Conservation (phyloP, 2,888 invertebrate genomes). For the Drosophila monieri region DNA sequence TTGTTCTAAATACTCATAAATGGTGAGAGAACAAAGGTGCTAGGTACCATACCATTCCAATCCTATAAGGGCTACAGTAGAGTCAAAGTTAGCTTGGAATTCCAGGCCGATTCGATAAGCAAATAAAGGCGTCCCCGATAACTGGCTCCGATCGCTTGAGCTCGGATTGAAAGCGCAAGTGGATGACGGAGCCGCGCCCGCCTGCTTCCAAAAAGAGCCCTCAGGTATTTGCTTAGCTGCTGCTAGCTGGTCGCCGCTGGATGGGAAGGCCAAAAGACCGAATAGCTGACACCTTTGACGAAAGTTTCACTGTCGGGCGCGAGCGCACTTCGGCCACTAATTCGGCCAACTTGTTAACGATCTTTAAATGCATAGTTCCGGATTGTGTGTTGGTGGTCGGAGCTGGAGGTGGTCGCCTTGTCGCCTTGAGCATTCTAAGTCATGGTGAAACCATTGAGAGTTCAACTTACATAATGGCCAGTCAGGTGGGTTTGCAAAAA, state of each 20-base stretch:
- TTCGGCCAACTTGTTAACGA: slow-evolving; percentile 19
- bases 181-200: slow-evolving; percentile 26
- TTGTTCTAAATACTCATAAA: background rate
- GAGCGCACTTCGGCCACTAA: background rate
- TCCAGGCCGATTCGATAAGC: slow-evolving; percentile 55
- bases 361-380: slow-evolving; percentile 35
- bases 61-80: background rate
- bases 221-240: slow-evolving; percentile 30
- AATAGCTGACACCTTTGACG: slow-evolving; percentile 2
- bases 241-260: background rate
- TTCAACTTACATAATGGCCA: slow-evolving; percentile 52
- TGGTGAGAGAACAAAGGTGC: background rate
- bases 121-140: slow-evolving; percentile 63
- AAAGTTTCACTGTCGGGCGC: slow-evolving; percentile 35
- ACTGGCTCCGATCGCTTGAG: slow-evolving; percentile 34
- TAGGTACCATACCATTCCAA: too few relatives aligned
- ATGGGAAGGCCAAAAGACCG: slow-evolving; percentile 19
- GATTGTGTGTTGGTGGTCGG: slow-evolving; percentile 6
- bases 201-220: slow-evolving; percentile 23
- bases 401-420: background rate
- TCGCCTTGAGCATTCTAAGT: slow-evolving; percentile 54
- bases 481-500: slow-evolving; percentile 38
- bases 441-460: slow-evolving; percentile 40
- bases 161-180: slow-evolving; percentile 72
- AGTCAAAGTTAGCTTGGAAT: slow-evolving; percentile 50